Conservation (phyloP, 92 coral and sea anemone species). For the Epizoanthus illoricatus region DNA sequence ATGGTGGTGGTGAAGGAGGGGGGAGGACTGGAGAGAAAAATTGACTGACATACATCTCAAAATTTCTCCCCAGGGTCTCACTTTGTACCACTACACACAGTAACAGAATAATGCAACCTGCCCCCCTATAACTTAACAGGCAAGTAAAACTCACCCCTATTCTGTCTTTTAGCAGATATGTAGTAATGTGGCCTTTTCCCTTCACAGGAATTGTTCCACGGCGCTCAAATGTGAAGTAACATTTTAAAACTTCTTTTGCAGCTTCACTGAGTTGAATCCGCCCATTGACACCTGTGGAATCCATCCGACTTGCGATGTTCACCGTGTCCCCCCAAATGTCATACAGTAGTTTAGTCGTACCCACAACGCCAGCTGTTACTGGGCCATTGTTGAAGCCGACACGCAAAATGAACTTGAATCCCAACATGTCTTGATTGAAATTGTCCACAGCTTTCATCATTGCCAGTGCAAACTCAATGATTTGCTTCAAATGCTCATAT, state of each 20-base stretch:
- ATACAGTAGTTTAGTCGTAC: slow-evolving; percentile 91
- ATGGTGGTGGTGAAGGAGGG: too few species aligned
- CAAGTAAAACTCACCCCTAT: slow-evolving; percentile 60
- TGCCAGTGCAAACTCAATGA: slow-evolving; percentile 90
- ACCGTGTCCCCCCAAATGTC: slow-evolving; percentile 99
- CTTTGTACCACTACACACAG: too few species aligned
- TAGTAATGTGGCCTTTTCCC: slow-evolving; percentile 92
- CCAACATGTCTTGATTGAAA: slow-evolving; percentile 96
- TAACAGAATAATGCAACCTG: too few species aligned
- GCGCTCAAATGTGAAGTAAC: slow-evolving; percentile 84
- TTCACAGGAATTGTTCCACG: slow-evolving; percentile 97
- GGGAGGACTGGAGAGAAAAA: too few species aligned
- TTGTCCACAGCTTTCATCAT: slow-evolving; percentile 91
- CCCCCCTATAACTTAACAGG: too few species aligned
- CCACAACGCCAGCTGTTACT: slow-evolving; percentile 97
- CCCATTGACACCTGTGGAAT: slow-evolving; percentile 87
- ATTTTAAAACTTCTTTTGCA: slow-evolving; percentile 78
- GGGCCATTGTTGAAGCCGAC: slow-evolving; percentile 98
- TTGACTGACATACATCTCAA: too few species aligned
- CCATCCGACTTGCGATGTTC: slow-evolving; percentile 99
- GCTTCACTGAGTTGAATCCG: slow-evolving; percentile 96
- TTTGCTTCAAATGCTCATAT: slow-evolving; percentile 86
- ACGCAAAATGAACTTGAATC: slow-evolving; percentile 88
- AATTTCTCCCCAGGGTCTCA: too few species aligned
- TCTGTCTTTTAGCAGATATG: slow-evolving; percentile 81